Base-by-base conservation (phyloP, 2,113 vertebrate species). In the Nothoprocta perdicaria region DNA sequence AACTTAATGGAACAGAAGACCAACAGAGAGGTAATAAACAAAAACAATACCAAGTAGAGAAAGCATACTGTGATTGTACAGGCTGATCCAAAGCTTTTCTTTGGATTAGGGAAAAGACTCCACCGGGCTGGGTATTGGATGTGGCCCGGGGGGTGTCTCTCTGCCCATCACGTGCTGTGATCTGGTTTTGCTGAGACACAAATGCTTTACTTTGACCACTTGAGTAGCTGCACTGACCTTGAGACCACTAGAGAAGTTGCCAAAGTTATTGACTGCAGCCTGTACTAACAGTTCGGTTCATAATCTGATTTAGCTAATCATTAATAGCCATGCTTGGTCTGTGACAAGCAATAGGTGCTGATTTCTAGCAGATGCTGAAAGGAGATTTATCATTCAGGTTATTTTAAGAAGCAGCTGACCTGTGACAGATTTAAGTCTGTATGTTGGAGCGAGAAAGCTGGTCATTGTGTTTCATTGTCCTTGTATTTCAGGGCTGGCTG, bases 1-100 rank as follows among this genome's bases (percentile, higher is more conserved):
- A 99, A 95, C 98, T 99, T 46, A 99, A 98, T 94, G 98, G 98
- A 86, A 98, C 98, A 81, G 98, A 98, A 97, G 98, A 97, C 88
- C 96, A 98, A 93, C 98, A 98, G 96, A 98, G 98, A 99, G 99
- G 99, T 99, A 98, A 97, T 80, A 86, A 92, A 81, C 46, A 66
- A 80, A 50, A 18, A 3, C 8, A 0, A 16, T 84, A 48, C 15
- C 3, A 87, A 87, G 29, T 3, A 38, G 9, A 18, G 72, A 60
- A 66, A 76, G 29, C 14, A 0, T 15, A 12, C 14, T 68, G 58
- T 2, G 0, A 43, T 74, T 14, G 12, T 52, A 24, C 27, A 73
- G 43, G 27, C 33, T 80, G 50, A 31, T 90, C 38, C 16, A 41
- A 80, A 88, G 35, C 35, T 21, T 88, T 68, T 26, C 27, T 29